Conservation (phyloP, 2,888 invertebrate species). For the Eretmocerus hayati region DNA sequence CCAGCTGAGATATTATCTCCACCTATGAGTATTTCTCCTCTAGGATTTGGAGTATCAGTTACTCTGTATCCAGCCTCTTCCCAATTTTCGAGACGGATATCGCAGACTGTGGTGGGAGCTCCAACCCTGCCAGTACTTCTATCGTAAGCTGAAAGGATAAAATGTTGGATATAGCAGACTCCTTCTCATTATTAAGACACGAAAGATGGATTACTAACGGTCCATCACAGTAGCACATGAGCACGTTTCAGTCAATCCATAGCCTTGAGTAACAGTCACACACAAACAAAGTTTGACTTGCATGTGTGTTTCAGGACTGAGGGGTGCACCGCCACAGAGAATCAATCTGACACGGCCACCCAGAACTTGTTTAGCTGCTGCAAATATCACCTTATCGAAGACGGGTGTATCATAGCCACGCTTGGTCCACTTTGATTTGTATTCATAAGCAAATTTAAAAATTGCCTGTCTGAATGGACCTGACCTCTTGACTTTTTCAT, state of each 20-base stretch:
- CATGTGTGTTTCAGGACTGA: conserved; percentile 91
- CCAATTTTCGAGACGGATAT: conserved; percentile 86
- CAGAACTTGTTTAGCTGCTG: conserved; percentile 62
- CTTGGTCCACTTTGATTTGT: conserved; percentile 80
- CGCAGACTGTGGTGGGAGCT: conserved; percentile 75
- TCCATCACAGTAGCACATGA: conserved; percentile 87
- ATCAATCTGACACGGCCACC: conserved; percentile 86
- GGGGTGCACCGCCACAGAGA: conserved; percentile 90
- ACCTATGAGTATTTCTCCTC: conserved; percentile 78
- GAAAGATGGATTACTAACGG: conserved; percentile 47
- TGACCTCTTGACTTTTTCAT: conserved; percentile 83
- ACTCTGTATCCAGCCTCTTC: conserved; percentile 87
- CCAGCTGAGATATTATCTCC: conserved; percentile 90
- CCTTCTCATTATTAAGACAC: background rate
- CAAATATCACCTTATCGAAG: conserved; percentile 56
- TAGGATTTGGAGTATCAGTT: conserved; percentile 76
- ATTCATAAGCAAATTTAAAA: conserved; percentile 90
- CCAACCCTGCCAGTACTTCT: conserved; percentile 79
- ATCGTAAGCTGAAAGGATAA: conserved; percentile 48
- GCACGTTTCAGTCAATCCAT: conserved; percentile 95
- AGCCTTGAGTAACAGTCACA: conserved; percentile 84
- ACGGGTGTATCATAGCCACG: conserved; percentile 77
- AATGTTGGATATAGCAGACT: background rate
- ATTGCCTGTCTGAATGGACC: conserved; percentile 72
- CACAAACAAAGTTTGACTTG: conserved; percentile 90